Evolutionary conservation across 2,888 invertebrate species (phyloP).

Genomic region (Serrognathus titanus): DNA sequence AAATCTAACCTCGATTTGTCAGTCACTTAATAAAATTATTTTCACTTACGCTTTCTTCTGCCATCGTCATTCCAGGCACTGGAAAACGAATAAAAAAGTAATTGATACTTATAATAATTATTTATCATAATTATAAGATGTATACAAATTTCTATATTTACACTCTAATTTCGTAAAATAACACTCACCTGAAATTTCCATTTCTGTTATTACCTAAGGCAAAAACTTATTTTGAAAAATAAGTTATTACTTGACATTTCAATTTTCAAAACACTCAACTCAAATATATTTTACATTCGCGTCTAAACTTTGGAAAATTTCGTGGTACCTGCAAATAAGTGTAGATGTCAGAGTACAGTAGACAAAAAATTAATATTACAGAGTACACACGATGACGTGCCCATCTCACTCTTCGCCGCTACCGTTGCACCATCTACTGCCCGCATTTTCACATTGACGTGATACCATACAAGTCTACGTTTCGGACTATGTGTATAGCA

Average conservation of each 20-base stretch:
- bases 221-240: conserved; percentile 19
- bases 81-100: conserved; percentile 25
- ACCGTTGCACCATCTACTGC: neutral
- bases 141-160: conserved; percentile 15
- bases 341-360: conserved; percentile 18
- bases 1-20: conserved; percentile 34
- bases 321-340: conserved; percentile 19
- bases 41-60: conserved; percentile 39
- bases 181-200: conserved; percentile 40
- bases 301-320: conserved; percentile 26
- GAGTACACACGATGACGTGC: neutral
- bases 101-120: conserved; percentile 20
- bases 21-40: conserved; percentile 21
- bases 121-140: conserved; percentile 10
- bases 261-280: conserved; percentile 19
- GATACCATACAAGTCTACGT: neutral
- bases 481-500: neutral
- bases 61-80: conserved; percentile 36
- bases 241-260: conserved; percentile 24
- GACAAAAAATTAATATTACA: neutral
- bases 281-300: conserved; percentile 15
- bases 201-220: conserved; percentile 39
- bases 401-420: conserved; percentile 3
- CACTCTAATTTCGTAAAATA: conserved; percentile 16
- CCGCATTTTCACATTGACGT: no score